Conservation (phyloP, 35 echinoderm and acorn worm genomes). For the Acanthaster planci region DNA sequence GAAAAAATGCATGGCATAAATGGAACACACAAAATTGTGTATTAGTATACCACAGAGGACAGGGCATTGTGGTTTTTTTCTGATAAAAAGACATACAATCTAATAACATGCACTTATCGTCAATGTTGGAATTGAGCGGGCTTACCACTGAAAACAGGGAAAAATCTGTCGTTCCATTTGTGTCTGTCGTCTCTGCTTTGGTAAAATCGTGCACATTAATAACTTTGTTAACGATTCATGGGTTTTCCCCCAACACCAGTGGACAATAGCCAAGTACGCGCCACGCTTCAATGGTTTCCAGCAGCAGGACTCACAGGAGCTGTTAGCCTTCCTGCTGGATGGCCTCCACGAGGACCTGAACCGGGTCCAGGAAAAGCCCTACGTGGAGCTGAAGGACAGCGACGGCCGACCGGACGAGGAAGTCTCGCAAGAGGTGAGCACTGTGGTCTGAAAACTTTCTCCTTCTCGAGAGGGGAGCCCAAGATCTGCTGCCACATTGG, state of each 20-base stretch:
- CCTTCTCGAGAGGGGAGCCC: neutral
- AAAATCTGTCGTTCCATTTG: too few relatives aligned
- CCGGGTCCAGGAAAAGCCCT: conserved; percentile 93
- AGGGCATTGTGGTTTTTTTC: too few relatives aligned
- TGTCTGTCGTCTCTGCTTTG: too few relatives aligned
- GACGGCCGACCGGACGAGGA: conserved; percentile 94
- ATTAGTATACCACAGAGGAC: too few relatives aligned
- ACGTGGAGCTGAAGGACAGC: conserved; percentile 98
- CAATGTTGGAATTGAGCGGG: too few relatives aligned
- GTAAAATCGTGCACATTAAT: too few relatives aligned
- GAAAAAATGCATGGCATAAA: too few relatives aligned
- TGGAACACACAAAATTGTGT: too few relatives aligned
- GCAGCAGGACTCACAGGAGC: conserved; percentile 93
- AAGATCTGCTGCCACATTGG: neutral
- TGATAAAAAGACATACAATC: too few relatives aligned
- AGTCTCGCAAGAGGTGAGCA: conserved; percentile 82
- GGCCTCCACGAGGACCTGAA: conserved; percentile 98
- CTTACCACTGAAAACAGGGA: too few relatives aligned
- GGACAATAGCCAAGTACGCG: conserved; percentile 99
- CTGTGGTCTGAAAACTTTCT: neutral
- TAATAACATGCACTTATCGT: too few relatives aligned
- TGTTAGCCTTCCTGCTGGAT: conserved; percentile 89
- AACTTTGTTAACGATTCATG: too few relatives aligned
- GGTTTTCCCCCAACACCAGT: conserved; percentile 48
- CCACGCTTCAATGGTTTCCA: conserved; percentile 95